Conservation (phyloP, 2,888 invertebrate species). For the Drosophila borborema region DNA sequence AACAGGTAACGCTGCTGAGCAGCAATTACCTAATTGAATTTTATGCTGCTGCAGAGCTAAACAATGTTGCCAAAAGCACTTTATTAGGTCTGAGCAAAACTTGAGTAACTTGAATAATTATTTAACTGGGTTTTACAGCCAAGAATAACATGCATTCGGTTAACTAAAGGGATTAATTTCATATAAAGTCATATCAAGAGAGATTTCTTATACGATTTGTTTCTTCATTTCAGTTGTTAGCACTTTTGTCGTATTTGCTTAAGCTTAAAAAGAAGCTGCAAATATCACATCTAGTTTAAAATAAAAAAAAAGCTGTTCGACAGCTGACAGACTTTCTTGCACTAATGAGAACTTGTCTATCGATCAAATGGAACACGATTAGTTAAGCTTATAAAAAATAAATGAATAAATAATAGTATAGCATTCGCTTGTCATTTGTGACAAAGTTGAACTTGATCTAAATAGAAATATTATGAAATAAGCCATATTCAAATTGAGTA, state of each 20-base stretch:
- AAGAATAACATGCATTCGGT: background rate
- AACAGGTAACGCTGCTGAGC: background rate
- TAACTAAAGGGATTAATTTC: background rate
- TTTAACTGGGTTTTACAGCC: constrained; percentile 2
- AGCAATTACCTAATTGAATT: constrained; percentile 62
- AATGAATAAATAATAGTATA: background rate
- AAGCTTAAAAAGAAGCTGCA: background rate
- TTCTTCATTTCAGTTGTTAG: too few species aligned
- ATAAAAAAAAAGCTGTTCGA: background rate
- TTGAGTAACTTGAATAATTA: background rate
- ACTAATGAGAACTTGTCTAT: constrained; percentile 3
- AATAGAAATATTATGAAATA: background rate
- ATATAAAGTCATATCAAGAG: background rate
- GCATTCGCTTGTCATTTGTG: background rate
- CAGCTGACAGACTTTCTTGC: background rate
- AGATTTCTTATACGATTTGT: background rate
- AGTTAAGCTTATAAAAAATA: background rate
- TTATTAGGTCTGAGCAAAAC: background rate
- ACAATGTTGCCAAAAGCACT: background rate
- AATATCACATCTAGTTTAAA: background rate
- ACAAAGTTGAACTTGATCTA: background rate
- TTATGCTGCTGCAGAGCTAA: constrained; percentile 10
- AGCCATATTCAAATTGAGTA: background rate
- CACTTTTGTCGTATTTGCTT: too few species aligned
- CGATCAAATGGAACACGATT: background rate